These are phyloP conservation scores for Merluccius polli DNA, from an alignment of 2,797 vertebrate genomes.

Conservation along the genomic window DNA sequence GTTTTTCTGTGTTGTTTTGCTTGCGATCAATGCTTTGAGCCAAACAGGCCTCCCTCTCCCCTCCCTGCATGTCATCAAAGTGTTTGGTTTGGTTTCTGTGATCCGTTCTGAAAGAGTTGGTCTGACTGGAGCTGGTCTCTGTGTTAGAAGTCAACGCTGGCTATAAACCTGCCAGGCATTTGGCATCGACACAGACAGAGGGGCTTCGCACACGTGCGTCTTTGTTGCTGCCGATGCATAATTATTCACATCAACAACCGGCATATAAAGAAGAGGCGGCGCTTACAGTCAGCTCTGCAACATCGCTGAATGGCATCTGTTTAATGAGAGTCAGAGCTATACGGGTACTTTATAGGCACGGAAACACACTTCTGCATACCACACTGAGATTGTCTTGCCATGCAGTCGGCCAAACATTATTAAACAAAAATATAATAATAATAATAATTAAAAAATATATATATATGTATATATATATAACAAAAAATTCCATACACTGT, in stretches of 20 bases:
- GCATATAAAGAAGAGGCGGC: constrained; percentile 26
- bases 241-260: constrained; percentile 33
- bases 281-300: not conserved
- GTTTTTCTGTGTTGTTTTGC: not conserved
- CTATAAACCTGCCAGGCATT: constrained; percentile 33
- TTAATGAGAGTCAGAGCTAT: too few species aligned
- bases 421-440: too few species aligned
- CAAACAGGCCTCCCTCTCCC: not conserved
- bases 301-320: not conserved
- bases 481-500: too few species aligned
- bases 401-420: too few species aligned
- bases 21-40: constrained; percentile 45
- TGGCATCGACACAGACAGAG: constrained; percentile 23
- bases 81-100: constrained; percentile 26
- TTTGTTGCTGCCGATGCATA: constrained; percentile 21
- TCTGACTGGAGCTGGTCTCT: constrained; percentile 24
- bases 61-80: constrained; percentile 13
- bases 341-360: not conserved
- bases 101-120: not conserved
- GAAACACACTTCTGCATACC: not conserved
- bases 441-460: too few species aligned
- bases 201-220: not conserved
- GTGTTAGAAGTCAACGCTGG: constrained; percentile 28
- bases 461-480: too few species aligned
- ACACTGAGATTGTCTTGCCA: too few species aligned